A percentile compares a stretch with the other conserved stretches of the same genome.
These are phyloP conservation scores for Macrophya annulata DNA, from an alignment of 2,888 invertebrate genomes.

Conservation along the genomic window DNA sequence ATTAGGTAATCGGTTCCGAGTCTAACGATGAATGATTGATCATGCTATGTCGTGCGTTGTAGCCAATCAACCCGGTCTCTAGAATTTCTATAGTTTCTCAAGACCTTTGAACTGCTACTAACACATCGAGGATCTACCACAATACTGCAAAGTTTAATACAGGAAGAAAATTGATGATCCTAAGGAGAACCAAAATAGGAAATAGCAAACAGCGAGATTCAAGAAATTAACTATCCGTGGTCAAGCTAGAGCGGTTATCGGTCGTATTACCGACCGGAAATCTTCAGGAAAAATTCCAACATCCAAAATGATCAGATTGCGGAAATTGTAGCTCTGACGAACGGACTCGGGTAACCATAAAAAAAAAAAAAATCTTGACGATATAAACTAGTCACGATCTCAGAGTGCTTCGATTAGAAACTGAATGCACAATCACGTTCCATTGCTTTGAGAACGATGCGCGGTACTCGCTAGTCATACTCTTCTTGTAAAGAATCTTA, in stretches of 20 bases:
- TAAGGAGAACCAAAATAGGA: too few species aligned
- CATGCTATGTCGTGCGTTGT: not conserved
- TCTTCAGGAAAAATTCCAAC: not conserved
- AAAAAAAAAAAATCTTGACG: not conserved
- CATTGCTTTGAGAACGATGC: constrained; percentile 8
- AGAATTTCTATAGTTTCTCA: constrained; percentile 33
- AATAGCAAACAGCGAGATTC: not conserved
- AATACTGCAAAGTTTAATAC: not conserved
- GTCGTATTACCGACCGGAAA: not conserved
- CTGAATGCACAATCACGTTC: constrained; percentile 39
- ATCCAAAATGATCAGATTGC: not conserved
- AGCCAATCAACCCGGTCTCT: not conserved
- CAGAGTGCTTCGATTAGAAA: constrained; percentile 44
- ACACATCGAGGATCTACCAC: not conserved
- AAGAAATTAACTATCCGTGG: not conserved
- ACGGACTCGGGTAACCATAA: not conserved
- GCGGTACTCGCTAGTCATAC: not conserved
- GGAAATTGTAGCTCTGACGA: not conserved
- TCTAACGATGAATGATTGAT: constrained; percentile 29
- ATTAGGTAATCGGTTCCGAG: constrained; percentile 16
- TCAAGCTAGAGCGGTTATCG: not conserved
- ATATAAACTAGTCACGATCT: constrained; percentile 33
- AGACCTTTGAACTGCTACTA: not conserved
- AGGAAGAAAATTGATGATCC: not conserved
- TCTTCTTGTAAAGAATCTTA: not conserved